Conservation (phyloP, 2,113 vertebrate genomes). For the Haemorhous mexicanus region DNA sequence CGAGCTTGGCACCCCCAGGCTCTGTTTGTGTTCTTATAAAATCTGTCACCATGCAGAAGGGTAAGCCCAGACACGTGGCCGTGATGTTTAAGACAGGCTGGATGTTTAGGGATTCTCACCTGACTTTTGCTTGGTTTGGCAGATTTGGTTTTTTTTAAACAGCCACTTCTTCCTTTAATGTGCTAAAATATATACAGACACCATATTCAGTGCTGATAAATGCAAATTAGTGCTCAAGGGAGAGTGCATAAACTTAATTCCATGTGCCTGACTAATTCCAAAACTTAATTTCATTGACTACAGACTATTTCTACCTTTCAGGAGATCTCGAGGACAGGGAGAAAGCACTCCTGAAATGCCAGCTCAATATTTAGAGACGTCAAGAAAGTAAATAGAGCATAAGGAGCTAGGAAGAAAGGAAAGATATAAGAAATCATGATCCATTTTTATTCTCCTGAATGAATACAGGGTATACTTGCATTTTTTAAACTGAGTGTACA, state of each 20-base stretch:
- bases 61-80: background rate
- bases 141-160: background rate
- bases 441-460: background rate
- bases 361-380: background rate
- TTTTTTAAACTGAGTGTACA: background rate
- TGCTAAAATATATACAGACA: background rate
- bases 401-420: background rate
- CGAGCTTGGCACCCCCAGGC: background rate
- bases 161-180: background rate
- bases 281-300: background rate
- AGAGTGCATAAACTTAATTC: background rate
- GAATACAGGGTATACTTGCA: background rate
- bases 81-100: background rate
- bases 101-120: background rate
- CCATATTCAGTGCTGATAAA: background rate
- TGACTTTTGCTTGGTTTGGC: background rate
- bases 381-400: background rate
- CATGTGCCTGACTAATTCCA: background rate
- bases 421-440: background rate
- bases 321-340: background rate
- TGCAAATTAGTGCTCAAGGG: background rate
- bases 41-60: background rate
- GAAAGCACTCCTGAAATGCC: background rate
- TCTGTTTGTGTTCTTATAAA: background rate
- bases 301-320: background rate